Evolutionary conservation across 2,888 invertebrate species (phyloP), one percentile per base, ranked within the genome.

Genomic region (Teleogryllus oceanicus): DNA sequence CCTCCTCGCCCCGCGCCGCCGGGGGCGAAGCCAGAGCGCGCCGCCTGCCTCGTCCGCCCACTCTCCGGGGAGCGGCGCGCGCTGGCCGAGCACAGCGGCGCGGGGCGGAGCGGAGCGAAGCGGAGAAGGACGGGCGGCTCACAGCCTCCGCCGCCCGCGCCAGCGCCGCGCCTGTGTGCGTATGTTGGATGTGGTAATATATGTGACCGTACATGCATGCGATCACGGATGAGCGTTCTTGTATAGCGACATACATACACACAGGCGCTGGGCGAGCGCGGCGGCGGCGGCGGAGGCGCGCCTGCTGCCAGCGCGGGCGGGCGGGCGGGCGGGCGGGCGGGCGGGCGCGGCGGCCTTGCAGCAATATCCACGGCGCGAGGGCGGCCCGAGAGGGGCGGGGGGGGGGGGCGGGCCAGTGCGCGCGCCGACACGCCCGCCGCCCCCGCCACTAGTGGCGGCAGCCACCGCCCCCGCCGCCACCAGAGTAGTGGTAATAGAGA

Each of bases 161-260:
- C 20, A 24, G 21, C 37, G 21, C 20, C 21, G 20, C 16, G 76
- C 76, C 24, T 76, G 76, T 75, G 74, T 78, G 75, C 74, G 74
- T 78, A 49, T 75, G 78, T 75, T 78, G 74, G 78, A 74, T 74
- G 62, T 79, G 79, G 50, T 79, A 76, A 74, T 62, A 78, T 37
- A 50, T 24, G 78, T 37, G 62, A 76, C 79, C 76, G 79, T 79
- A 75, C 75, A 76, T 79, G 79, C 79, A 79, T 79, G 79, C 79
- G 37, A 76, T 76, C 76, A 76, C 76, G 76, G 76, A 79, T 79
- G 79, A 50, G 16, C 49, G 79, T 21, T 75, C 79, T 75, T 50
- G 75, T 76, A 79, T 79, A 79, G 62, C 49, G 74, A 75, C 78
- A 51, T 62, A 78, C 75, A 78, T 74, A 78, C 21, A 75, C 75